Evolutionary conservation across 2,888 invertebrate species (phyloP).

Genomic region (Serrognathus titanus): DNA sequence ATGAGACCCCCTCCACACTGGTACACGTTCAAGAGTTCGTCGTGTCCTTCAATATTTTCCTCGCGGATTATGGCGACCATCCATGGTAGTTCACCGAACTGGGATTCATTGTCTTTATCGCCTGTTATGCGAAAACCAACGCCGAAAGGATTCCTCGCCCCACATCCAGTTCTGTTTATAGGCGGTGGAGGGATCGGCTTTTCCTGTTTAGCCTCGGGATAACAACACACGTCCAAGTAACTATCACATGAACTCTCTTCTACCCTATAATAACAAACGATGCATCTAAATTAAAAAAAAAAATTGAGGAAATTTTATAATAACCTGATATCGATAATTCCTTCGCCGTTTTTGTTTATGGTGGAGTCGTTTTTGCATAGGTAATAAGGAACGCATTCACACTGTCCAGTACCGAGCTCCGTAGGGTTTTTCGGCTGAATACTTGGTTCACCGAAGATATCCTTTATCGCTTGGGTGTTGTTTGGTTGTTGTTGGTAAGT

Average conservation of each 20-base stretch:
- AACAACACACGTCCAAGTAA: conserved; percentile 59
- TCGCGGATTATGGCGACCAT: conserved; percentile 66
- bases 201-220: conserved; percentile 35
- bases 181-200: conserved; percentile 37
- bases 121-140: conserved; percentile 41
- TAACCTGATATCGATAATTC: conserved; percentile 73
- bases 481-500: no score
- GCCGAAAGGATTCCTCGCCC: conserved; percentile 8
- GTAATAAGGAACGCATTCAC: conserved; percentile 76
- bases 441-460: no score
- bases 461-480: no score
- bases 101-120: conserved; percentile 63
- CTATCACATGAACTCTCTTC: conserved; percentile 48
- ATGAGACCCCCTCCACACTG: conserved; percentile 77
- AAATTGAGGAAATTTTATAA: conserved; percentile 27
- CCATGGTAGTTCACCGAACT: conserved; percentile 84
- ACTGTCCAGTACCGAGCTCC: conserved; percentile 37
- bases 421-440: no score
- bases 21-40: conserved; percentile 42
- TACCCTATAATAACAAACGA: neutral
- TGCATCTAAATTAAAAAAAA: conserved; percentile 1
- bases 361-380: conserved; percentile 62
- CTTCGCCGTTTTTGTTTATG: conserved; percentile 68
- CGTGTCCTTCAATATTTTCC: conserved; percentile 42
- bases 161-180: conserved; percentile 61